These are phyloP conservation scores for Scyliorhinus canicula DNA, from an alignment of 2,797 vertebrate genomes.

Conservation along the genomic window DNA sequence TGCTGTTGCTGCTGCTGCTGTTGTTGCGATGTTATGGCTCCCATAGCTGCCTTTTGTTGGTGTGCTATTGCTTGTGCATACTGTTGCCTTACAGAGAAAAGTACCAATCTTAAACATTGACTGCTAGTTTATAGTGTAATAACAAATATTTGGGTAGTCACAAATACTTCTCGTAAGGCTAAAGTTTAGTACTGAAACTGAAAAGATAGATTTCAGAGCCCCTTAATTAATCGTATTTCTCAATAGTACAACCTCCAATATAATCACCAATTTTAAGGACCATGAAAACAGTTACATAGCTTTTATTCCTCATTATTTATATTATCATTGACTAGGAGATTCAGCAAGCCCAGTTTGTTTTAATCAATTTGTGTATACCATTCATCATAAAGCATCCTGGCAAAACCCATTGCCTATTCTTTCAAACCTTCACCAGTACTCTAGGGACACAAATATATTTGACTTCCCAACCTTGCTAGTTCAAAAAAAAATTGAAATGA, in stretches of 20 bases:
- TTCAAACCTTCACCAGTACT: neutral
- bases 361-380: neutral
- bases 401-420: neutral
- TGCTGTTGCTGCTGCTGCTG: slow-evolving; percentile 89
- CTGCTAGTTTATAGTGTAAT: neutral
- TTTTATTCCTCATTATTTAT: neutral
- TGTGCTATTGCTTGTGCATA: slow-evolving; percentile 83
- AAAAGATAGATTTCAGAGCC: neutral
- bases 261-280: neutral
- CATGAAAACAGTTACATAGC: neutral
- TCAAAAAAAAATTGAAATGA: neutral
- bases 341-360: neutral
- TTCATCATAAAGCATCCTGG: neutral
- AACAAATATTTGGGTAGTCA: neutral
- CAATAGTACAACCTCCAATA: neutral
- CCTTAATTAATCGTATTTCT: neutral
- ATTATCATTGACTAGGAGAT: neutral
- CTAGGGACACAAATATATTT: neutral
- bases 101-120: neutral
- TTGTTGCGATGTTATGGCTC: slow-evolving; percentile 79
- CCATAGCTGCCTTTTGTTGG: slow-evolving; percentile 80
- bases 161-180: slow-evolving; percentile 14
- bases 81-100: slow-evolving; percentile 71
- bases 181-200: neutral
- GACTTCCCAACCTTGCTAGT: neutral